Evolutionary conservation across 30 jellyfish, hydroid and myxozoan genomes (phyloP), one percentile per base, ranked within the genome.

Genomic region (Phacellophora camtschatica): DNA sequence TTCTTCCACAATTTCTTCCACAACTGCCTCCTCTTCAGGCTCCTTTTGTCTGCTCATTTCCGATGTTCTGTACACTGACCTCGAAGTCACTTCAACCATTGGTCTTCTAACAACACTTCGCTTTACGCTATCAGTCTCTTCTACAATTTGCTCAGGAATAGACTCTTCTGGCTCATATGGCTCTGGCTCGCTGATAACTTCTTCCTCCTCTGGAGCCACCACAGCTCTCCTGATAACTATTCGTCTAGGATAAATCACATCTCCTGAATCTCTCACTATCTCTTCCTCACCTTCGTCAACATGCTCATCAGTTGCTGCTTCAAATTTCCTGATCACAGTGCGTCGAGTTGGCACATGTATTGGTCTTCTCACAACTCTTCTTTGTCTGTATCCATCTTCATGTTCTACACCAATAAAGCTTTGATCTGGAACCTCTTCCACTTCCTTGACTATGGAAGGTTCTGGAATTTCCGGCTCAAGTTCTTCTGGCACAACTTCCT

Each of bases 291-390:
- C 66, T 66, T 48, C 70, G 25, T 2, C 77, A 20, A 58, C 87
- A 13, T 59, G 42, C 50, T 90, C 96, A 56, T 74, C 82, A 13
- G 96, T 49, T 11, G 85, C 74, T 66, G 85, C 85, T 50, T 74
- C 88, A 24, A 51, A 32, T 55, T 67, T 67, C 46, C 92, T 46
- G 13, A 74, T 65, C 20, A 75, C 88, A 15, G 91, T 85, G 50
- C 82, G 75, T 39, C 85, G 74, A 41, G 81, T 73, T 33, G 93
- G 75, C 87, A 72, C 70, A 51, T 33, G 76, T 58, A 85, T 80
- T 25, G 96, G 92, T 66, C 88, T 41, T 39, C 91, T 63, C 24
- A 75, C 93, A 35, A 75, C 87, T 54, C 86, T 25, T 35, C 90
- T 70, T 53, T 43, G 84, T 20, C 84, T 70, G n/a, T n/a, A n/a